Conservation (phyloP, 2,888 invertebrate species). For the Axea sp. region DNA sequence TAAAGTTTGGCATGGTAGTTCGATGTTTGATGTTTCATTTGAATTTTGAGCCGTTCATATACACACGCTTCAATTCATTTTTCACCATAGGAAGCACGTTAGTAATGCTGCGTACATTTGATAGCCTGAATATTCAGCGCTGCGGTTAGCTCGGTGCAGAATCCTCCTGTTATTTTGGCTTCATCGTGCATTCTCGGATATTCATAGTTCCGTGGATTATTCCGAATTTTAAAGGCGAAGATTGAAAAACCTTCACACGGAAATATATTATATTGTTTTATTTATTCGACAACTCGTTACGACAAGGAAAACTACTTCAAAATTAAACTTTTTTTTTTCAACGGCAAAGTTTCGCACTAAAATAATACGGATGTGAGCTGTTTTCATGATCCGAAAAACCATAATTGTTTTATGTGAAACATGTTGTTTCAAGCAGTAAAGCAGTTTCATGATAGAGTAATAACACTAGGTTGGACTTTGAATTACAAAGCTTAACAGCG, state of each 20-base stretch:
- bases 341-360: constrained; percentile 22
- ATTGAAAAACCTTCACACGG: too few species aligned
- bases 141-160: constrained; percentile 40
- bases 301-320: constrained; percentile 11
- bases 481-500: constrained; percentile 49
- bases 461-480: constrained; percentile 46
- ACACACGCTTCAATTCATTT: constrained; percentile 27
- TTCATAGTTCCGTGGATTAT: constrained; percentile 45
- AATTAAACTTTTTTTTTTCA: constrained; percentile 31
- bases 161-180: constrained; percentile 52
- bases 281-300: constrained; percentile 8
- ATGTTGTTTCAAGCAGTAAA: constrained; percentile 46
- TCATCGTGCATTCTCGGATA: constrained; percentile 40
- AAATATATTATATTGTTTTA: constrained; percentile 34
- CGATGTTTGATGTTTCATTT: constrained; percentile 39
- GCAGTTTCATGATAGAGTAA: constrained; percentile 49
- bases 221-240: constrained; percentile 31
- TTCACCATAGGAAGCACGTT: constrained; percentile 52
- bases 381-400: constrained; percentile 45
- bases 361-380: constrained; percentile 15
- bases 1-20: constrained; percentile 7
- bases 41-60: constrained; percentile 24
- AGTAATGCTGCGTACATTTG: constrained; percentile 42
- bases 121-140: constrained; percentile 52
- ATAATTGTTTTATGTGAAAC: constrained; percentile 52